A percentile compares a stretch with the other conserved stretches of the same genome.
Evolutionary conservation across 2,888 invertebrate species (phyloP).

Genomic region (Rambutsinella grinnellia): DNA sequence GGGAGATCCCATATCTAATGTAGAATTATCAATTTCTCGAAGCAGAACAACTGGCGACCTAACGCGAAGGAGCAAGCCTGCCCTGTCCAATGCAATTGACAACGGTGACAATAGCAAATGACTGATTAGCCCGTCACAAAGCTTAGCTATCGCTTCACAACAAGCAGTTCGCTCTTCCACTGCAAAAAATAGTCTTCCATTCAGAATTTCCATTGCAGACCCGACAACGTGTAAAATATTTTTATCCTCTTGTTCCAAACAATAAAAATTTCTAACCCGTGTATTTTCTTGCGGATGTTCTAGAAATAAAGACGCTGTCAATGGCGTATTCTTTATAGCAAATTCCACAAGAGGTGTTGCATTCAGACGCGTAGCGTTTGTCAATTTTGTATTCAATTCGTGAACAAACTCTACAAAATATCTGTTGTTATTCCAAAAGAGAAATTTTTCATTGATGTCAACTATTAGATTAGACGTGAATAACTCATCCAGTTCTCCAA

Average conservation of each 20-base stretch:
- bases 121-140: too few relatives aligned
- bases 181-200: not conserved
- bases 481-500: not conserved
- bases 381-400: not conserved
- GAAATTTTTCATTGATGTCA: not conserved
- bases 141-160: too few relatives aligned
- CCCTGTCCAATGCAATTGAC: not conserved
- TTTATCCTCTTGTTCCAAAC: not conserved
- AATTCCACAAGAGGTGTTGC: not conserved
- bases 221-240: not conserved
- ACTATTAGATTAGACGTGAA: not conserved
- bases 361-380: not conserved
- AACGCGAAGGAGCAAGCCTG: not conserved
- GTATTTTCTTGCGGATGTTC: not conserved
- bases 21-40: not conserved
- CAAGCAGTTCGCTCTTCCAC: too few relatives aligned
- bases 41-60: conserved; percentile 1
- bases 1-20: not conserved
- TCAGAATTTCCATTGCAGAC: not conserved
- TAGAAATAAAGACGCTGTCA: not conserved
- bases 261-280: not conserved
- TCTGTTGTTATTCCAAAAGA: not conserved
- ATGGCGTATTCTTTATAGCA: too few relatives aligned
- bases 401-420: not conserved
- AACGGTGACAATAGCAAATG: not conserved